A percentile compares a stretch with the other conserved stretches of the same genome.
phyloP scores from a whole-genome alignment of 2,797 vertebrate species.

The Nyctibius grandis region DNA sequence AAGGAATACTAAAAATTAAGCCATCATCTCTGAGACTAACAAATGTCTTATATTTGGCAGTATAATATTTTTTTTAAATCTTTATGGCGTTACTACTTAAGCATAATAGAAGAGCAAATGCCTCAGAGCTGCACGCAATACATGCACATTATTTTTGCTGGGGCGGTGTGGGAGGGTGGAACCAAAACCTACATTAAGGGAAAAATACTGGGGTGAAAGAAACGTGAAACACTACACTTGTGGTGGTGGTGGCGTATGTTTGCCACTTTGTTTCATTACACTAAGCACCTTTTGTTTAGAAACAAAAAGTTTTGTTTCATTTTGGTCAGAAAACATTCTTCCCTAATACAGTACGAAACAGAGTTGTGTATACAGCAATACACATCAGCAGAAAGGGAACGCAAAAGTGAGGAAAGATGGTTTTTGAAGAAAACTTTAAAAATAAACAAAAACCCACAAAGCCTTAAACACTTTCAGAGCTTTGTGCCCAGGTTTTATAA shows the following conservation, averaged over 20 bases:
- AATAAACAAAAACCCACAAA: neutral
- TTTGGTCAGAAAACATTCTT: neutral
- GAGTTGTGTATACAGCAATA: neutral
- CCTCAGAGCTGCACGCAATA: neutral
- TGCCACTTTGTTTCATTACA: neutral
- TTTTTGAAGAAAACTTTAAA: neutral
- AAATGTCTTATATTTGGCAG: neutral
- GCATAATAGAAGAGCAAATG: neutral
- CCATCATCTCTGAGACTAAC: slow-evolving; percentile 15
- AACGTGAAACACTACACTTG: neutral
- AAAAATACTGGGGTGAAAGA: neutral
- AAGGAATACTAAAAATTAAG: slow-evolving; percentile 56
- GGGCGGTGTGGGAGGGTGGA: too few species aligned
- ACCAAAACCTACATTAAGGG: neutral
- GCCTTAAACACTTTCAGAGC: neutral
- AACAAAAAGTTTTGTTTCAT: neutral
- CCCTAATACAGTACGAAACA: neutral
- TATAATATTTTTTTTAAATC: neutral
- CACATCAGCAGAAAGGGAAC: fast-evolving
- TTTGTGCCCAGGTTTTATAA: neutral
- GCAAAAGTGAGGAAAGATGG: neutral
- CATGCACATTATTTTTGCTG: neutral
- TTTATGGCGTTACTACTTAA: neutral
- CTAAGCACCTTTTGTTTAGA: neutral
- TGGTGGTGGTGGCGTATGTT: neutral